A percentile compares a stretch with the other conserved stretches of the same genome.
phyloP scores from a whole-genome alignment of 2,888 invertebrate species.

The Octonoba sinensis region DNA sequence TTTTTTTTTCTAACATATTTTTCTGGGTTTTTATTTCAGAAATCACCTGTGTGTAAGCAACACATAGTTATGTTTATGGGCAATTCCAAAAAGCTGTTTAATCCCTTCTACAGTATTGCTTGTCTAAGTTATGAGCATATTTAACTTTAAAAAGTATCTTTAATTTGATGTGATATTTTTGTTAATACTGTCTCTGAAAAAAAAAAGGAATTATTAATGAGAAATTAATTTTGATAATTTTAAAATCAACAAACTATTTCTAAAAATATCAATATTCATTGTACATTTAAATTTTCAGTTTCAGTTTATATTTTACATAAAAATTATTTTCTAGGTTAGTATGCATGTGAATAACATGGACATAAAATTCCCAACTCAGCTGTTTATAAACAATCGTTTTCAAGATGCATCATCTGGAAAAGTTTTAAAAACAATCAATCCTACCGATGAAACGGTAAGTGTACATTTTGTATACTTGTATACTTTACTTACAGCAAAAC shows the following conservation, averaged over 20 bases:
- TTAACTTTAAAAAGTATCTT: not conserved
- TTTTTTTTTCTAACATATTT: not conserved
- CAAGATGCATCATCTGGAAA: conserved; percentile 80
- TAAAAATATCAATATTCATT: not conserved
- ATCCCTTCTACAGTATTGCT: too few species aligned
- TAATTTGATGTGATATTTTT: not conserved
- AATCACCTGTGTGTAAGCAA: not conserved
- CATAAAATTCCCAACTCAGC: conserved; percentile 87
- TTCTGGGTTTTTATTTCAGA: not conserved
- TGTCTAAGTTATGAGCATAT: too few species aligned
- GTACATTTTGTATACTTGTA: not conserved
- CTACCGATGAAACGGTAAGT: conserved; percentile 83
- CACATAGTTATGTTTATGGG: too few species aligned
- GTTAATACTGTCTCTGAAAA: too few species aligned
- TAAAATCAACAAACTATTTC: not conserved
- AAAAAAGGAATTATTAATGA: not conserved
- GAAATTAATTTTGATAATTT: not conserved
- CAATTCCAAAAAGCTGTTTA: too few species aligned
- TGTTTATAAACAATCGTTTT: conserved; percentile 93
- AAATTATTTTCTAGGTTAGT: conserved; percentile 30
- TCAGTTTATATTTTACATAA: not conserved
- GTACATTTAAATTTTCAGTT: not conserved
- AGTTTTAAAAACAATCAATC: conserved; percentile 80
- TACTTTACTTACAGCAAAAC: too few species aligned
- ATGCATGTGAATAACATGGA: conserved; percentile 86